Evolutionary conservation across 2,113 vertebrate species (phyloP).

Genomic region (Gymnogyps californianus): DNA sequence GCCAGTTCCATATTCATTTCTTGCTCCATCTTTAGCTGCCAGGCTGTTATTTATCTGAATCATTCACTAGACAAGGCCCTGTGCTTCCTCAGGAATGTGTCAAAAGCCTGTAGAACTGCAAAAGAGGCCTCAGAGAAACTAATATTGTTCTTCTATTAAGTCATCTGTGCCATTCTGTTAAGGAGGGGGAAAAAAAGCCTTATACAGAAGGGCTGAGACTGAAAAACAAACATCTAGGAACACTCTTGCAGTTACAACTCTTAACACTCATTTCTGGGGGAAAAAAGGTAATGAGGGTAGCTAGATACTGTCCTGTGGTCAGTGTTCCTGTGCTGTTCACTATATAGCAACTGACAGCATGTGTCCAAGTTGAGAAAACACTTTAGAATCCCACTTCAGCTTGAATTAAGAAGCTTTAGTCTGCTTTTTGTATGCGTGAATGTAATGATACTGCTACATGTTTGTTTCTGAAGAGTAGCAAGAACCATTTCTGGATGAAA

Average conservation of each 20-base stretch:
- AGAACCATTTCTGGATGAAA: background rate
- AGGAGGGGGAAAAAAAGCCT: background rate
- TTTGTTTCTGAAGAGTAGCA: background rate
- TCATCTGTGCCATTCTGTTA: background rate
- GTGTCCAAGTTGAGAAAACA: background rate
- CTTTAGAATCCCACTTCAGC: background rate
- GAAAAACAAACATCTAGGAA: background rate
- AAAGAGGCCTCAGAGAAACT: background rate
- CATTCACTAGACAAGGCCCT: background rate
- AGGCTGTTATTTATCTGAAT: conserved; percentile 20
- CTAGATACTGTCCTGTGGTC: background rate
- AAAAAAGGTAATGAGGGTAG: background rate
- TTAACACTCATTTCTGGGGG: background rate
- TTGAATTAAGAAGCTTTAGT: background rate
- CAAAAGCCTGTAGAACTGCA: background rate
- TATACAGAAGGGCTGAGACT: background rate
- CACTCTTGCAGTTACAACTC: background rate
- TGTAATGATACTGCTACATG: background rate
- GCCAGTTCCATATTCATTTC: conserved; percentile 31
- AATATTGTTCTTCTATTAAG: background rate
- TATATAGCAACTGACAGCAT: background rate
- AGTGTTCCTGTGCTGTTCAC: background rate
- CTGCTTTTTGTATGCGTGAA: background rate
- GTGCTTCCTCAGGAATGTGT: background rate
- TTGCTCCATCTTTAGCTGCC: conserved; percentile 2